phyloP scores from a whole-genome alignment of 2,113 vertebrate species.

The Tetraodon nigroviridis region DNA sequence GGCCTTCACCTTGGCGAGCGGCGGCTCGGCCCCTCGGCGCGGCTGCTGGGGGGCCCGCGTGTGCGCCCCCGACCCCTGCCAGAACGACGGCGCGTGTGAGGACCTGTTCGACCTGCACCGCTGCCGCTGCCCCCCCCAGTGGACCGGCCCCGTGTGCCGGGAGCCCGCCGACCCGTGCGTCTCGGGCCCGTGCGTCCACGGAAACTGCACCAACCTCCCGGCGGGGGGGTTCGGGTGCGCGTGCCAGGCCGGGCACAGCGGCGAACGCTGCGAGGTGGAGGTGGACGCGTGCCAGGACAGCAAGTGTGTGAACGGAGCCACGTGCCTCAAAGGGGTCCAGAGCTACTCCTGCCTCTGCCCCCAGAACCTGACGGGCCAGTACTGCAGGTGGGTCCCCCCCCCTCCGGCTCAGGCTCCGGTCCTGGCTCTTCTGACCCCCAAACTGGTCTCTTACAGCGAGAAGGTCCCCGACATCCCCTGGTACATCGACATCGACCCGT shows the following conservation, averaged over 20 bases:
- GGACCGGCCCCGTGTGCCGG: constrained; percentile 78
- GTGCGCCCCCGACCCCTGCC: constrained; percentile 79
- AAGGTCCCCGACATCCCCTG: constrained; percentile 69
- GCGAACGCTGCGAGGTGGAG: constrained; percentile 75
- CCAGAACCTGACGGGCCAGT: constrained; percentile 79
- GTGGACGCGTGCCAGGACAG: constrained; percentile 74
- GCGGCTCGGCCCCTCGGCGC: constrained; percentile 22
- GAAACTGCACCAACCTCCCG: constrained; percentile 72
- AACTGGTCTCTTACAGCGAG: constrained; percentile 55
- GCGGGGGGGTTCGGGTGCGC: constrained; percentile 69
- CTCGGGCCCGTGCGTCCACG: constrained; percentile 81
- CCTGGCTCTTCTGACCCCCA: constrained; percentile 9
- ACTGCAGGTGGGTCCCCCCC: constrained; percentile 73
- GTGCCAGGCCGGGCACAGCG: constrained; percentile 78
- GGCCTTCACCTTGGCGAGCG: constrained; percentile 76
- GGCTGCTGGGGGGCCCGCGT: constrained; percentile 75
- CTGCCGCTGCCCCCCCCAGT: constrained; percentile 76
- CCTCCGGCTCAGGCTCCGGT: not conserved
- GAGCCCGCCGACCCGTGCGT: constrained; percentile 65
- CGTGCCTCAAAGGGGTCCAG: constrained; percentile 75
- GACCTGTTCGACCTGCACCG: constrained; percentile 76
- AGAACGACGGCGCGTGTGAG: constrained; percentile 76
- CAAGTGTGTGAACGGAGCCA: constrained; percentile 81
- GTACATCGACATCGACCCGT: constrained; percentile 71
- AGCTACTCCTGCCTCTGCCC: constrained; percentile 82